Evolutionary conservation across 2,888 invertebrate genomes (phyloP).

Genomic region (Bombylius major): DNA sequence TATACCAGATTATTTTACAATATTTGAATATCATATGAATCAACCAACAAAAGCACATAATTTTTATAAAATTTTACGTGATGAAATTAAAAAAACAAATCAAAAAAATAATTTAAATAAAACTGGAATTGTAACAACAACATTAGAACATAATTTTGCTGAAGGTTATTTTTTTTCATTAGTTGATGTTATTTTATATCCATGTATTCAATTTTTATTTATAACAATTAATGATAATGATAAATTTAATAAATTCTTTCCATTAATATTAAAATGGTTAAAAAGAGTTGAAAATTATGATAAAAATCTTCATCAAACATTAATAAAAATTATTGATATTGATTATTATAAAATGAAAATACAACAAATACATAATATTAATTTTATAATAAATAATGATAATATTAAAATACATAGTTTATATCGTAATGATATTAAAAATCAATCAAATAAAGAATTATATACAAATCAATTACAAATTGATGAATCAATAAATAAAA

Average conservation of each 20-base stretch:
- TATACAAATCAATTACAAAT: constrained; percentile 69
- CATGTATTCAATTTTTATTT: constrained; percentile 52
- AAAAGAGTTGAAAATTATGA: constrained; percentile 22
- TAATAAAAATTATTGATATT: not conserved
- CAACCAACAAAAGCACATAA: constrained; percentile 79
- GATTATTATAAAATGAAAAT: not conserved
- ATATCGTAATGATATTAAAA: constrained; percentile 52
- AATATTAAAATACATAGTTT: constrained; percentile 38
- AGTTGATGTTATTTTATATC: constrained; percentile 69
- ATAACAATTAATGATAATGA: constrained; percentile 25
- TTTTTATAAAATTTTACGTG: constrained; percentile 59
- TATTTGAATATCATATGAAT: constrained; percentile 73
- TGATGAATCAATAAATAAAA: constrained; percentile 36
- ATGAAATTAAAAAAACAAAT: constrained; percentile 30
- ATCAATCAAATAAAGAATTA: constrained; percentile 53
- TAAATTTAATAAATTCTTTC: constrained; percentile 36
- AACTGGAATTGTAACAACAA: constrained; percentile 38
- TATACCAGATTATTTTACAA: constrained; percentile 56
- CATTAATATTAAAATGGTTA: constrained; percentile 54
- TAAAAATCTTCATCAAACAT: not conserved
- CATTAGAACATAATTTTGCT: constrained; percentile 52
- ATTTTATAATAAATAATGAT: not conserved
- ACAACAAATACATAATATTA: not conserved
- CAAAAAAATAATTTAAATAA: constrained; percentile 33
- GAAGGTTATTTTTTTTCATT: constrained; percentile 74